Base-by-base conservation (phyloP, 2,113 vertebrate genomes). In the Bos taurus region DNA sequence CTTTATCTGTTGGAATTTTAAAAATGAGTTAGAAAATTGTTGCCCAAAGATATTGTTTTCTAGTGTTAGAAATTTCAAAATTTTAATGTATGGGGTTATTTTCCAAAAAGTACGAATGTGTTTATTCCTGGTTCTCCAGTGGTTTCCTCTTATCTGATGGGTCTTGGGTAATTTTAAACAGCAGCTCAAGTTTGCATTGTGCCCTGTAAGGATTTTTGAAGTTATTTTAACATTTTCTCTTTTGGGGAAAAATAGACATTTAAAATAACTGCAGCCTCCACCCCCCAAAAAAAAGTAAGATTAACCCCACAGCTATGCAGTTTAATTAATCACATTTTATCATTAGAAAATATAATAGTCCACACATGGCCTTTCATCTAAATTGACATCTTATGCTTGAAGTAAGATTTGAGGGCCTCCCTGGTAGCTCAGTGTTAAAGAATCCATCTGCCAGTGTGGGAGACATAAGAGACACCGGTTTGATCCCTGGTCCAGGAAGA, bases 311-410 rank as follows among this genome's bases (percentile, higher is more conserved):
- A 67, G 16, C 84, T 88, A 52, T 28, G 1, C 46, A 62, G 94
- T 91, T 62, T 81, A 91, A 81, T 62, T 56, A 74, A 60, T 93
- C 28, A 80, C 19, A 89, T 93, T 89, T 94, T 97, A 88, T 88
- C 33, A 23, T 40, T 52, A 48, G 36, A 74, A 36, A 60, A 25
- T 81, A 28, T 85, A 78, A 50, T 81, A 74, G 14, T n/a, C 83
- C 43, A 46, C 5, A 15, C 15, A 26, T 33, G 33, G 21, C 26
- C 50, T 95, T 78, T 92, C 67, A 92, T 64, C n/a, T 67, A 52
- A 88, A 62, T 60, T 83, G 48, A 57, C 67, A 52, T 59, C 87
- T 88, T 93, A 86, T 25, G 25, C 78, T 90, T 91, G 16, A 90
- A 81, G 30, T 88, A 95, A 91, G 26, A 90, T 81, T 94, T 90